A percentile compares a stretch with the other conserved stretches of the same genome.
Conservation (phyloP, 2,888 invertebrate genomes). For the Acronicta aceris region DNA sequence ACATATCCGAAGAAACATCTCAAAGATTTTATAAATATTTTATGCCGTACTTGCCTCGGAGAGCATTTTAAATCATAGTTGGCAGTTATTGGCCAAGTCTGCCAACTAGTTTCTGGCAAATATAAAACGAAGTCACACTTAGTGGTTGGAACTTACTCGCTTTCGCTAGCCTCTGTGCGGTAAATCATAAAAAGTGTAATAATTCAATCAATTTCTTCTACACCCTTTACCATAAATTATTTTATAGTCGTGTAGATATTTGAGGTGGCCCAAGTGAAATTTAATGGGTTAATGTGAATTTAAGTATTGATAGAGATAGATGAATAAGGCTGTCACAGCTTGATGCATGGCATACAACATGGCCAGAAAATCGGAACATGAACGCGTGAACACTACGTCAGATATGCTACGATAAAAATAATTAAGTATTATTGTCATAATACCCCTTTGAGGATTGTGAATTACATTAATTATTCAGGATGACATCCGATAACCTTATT, state of each 20-base stretch:
- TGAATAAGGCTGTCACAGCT: no score
- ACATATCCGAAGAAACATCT: slow-evolving; percentile 36
- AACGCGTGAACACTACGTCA: no score
- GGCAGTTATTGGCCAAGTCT: slow-evolving; percentile 46
- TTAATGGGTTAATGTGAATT: background rate
- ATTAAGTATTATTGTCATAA: no score
- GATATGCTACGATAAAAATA: no score
- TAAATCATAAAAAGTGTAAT: slow-evolving; percentile 36
- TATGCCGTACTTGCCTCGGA: slow-evolving; percentile 25
- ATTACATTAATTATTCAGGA: background rate
- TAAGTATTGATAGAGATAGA: background rate
- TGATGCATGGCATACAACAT: no score
- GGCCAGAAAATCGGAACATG: no score
- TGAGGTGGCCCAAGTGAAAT: background rate
- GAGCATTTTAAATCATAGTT: slow-evolving; percentile 50
- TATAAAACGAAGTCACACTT: slow-evolving; percentile 34
- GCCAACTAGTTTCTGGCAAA: slow-evolving; percentile 34
- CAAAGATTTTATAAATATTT: slow-evolving; percentile 41
- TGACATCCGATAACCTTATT: slow-evolving; percentile 11
- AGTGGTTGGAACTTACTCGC: slow-evolving; percentile 11
- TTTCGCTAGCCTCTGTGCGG: slow-evolving; percentile 13
- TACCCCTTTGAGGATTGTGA: no score
- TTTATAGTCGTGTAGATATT: background rate
- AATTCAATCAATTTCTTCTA: slow-evolving; percentile 41
- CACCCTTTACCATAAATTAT: background rate